A percentile compares a stretch with the other conserved stretches of the same genome.
Evolutionary conservation across 2,113 vertebrate species (phyloP).

Genomic region (Xenopus borealis): DNA sequence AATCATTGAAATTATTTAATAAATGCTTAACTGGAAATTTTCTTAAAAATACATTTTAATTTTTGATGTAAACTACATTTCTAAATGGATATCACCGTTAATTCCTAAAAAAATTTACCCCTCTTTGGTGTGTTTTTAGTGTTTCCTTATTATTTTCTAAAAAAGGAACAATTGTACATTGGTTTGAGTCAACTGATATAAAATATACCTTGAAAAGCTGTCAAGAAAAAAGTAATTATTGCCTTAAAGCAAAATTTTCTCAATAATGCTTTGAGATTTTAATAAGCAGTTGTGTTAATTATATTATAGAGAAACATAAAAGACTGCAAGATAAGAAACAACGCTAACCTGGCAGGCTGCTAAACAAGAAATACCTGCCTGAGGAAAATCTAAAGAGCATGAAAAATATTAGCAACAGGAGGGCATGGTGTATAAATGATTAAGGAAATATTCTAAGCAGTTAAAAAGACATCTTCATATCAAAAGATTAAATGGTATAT

Average conservation of each 20-base stretch:
- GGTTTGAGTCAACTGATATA: neutral
- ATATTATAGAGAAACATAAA: slow-evolving; percentile 37
- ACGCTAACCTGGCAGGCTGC: slow-evolving; percentile 31
- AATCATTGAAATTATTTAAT: too few species aligned
- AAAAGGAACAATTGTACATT: too few species aligned
- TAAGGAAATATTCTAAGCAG: slow-evolving; percentile 36
- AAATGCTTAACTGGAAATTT: too few species aligned
- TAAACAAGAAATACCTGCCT: slow-evolving; percentile 46
- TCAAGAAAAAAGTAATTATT: neutral
- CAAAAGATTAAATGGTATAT: slow-evolving; percentile 26
- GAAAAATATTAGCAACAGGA: slow-evolving; percentile 40
- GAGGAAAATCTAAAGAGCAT: slow-evolving; percentile 35
- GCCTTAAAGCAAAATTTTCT: slow-evolving; percentile 18
- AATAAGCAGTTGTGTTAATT: slow-evolving; percentile 33
- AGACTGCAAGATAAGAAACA: slow-evolving; percentile 25
- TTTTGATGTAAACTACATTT: too few species aligned
- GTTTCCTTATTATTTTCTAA: too few species aligned
- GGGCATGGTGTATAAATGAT: slow-evolving; percentile 34
- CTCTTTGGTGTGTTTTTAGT: too few species aligned
- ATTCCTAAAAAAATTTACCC: too few species aligned
- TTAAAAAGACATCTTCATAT: slow-evolving; percentile 34
- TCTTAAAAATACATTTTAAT: too few species aligned
- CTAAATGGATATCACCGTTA: too few species aligned
- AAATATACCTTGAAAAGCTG: neutral
- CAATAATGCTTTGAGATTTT: slow-evolving; percentile 18